Evolutionary conservation across 2,888 invertebrate genomes (phyloP).

Genomic region (Ormyrus labotus): DNA sequence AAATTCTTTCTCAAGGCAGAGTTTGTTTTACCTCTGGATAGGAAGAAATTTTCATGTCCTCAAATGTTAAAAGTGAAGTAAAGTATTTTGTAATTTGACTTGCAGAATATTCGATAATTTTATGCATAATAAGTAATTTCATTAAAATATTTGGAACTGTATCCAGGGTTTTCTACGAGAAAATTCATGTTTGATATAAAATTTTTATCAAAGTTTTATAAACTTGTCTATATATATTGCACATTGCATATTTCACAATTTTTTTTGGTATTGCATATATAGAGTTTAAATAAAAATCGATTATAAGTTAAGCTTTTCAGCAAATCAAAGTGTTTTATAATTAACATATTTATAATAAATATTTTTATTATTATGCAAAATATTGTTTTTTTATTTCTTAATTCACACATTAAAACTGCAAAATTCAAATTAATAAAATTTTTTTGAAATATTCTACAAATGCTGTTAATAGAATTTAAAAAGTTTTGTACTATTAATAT

Average conservation of each 20-base stretch:
- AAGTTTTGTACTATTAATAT: no score
- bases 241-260: constrained; percentile 41
- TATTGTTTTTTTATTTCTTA: neutral
- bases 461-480: no score
- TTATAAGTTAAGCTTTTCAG: constrained; percentile 48
- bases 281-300: constrained; percentile 23
- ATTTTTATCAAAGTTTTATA: constrained; percentile 46
- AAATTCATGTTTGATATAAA: constrained; percentile 30
- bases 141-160: constrained; percentile 20
- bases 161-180: constrained; percentile 14
- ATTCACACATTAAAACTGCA: neutral
- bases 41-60: constrained; percentile 26
- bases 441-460: no score
- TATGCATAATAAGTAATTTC: constrained; percentile 2
- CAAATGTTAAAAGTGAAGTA: constrained; percentile 30
- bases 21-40: constrained; percentile 23
- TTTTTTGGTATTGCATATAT: constrained; percentile 42
- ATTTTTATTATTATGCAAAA: constrained; percentile 52
- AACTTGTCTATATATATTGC: constrained; percentile 39
- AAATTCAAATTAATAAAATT: no score
- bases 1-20: constrained; percentile 34
- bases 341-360: constrained; percentile 56
- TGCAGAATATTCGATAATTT: neutral
- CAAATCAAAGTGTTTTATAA: constrained; percentile 52
- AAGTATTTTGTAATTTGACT: constrained; percentile 32